Evolutionary conservation across 2,888 invertebrate genomes (phyloP), one percentile per base, ranked within the genome.

Genomic region (Drosophila histrio): DNA sequence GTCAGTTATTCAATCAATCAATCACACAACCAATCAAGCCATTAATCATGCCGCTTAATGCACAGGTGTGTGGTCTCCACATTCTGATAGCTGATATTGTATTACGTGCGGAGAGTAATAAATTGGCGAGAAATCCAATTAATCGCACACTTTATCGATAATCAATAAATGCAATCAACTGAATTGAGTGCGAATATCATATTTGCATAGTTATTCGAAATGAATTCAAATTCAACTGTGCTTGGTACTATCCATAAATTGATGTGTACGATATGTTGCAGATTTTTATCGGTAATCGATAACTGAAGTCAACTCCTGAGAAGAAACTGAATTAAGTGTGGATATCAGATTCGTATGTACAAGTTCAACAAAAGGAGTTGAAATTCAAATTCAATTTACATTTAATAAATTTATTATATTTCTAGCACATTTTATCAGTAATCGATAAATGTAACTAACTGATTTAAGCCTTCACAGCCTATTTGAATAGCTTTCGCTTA

Each of bases 21-120:
- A 39, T 58, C 34, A 17, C 17, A 8, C 47, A 67, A 50, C 50
- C 63, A 47, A 56, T 64, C 68, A 75, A 56, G 47, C 44, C 62
- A 58, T 82, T 68, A 49, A 83, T 86, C 61, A 67, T 54, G 43
- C 26, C 36, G 43, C 36, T 64, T 54, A 47, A 49, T 60, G 59
- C 54, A 22, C 17, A 64, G 32, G 38, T 59, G 67, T 52, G 54
- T 15, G 17, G 21, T 17, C 28, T 26, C 24, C 32, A 59, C 13
- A 22, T 28, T 28, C 13, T 24, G 59, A 39, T 39, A 41, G 22
- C 34, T 17, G 49, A 49, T 36, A 43, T 46, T 52, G 26, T 54
- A 74, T 74, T 44, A 74, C 24, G 53, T 63, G 52, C 15, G 44
- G 13, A 26, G 53, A 50, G 36, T 46, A 50, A 64, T 72, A 56